Evolutionary conservation across 1,140 invertebrate species (phyloP).

Genomic region (Zaprionus davidi): DNA sequence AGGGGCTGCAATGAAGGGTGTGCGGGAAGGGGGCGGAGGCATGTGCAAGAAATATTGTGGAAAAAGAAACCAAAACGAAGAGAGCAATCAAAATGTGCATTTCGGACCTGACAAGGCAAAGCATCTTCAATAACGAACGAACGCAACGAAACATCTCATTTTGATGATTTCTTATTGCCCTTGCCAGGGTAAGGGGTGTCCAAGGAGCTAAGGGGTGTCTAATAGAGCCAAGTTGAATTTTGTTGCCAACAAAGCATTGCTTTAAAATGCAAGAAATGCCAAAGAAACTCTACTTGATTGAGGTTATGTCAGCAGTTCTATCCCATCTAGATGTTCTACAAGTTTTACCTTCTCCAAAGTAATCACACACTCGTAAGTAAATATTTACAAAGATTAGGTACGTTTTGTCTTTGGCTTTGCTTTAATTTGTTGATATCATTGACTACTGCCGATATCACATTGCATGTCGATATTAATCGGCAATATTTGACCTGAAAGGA

Average conservation of each 20-base stretch:
- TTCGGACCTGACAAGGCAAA: neutral
- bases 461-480: too few species aligned
- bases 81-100: neutral
- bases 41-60: neutral
- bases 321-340: neutral
- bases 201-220: neutral
- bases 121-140: neutral
- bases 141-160: conserved; percentile 3
- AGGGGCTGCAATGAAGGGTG: neutral
- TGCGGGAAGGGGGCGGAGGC: neutral
- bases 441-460: too few species aligned
- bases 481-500: too few species aligned
- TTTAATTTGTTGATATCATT: too few species aligned
- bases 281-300: too few species aligned
- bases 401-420: too few species aligned
- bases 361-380: too few species aligned
- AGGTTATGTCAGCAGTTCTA: too few species aligned
- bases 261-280: too few species aligned
- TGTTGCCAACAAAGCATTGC: neutral
- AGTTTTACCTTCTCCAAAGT: neutral
- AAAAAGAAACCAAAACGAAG: neutral
- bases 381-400: too few species aligned
- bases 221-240: neutral
- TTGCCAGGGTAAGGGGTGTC: neutral
- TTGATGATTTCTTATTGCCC: neutral